These are phyloP conservation scores for Papilio helenus DNA, from an alignment of 1,140 invertebrate genomes.

Conservation along the genomic window DNA sequence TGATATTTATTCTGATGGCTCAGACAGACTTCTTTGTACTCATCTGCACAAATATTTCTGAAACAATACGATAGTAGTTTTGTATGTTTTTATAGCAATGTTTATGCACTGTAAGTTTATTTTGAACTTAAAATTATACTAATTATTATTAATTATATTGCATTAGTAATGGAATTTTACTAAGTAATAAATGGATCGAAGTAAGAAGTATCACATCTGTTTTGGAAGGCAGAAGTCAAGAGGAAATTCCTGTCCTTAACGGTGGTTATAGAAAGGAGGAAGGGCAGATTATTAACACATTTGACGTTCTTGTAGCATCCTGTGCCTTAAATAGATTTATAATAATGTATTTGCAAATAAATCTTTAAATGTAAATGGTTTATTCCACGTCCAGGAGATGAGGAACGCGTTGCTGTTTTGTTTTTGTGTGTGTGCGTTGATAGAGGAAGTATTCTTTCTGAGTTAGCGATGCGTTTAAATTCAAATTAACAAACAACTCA, in stretches of 20 bases:
- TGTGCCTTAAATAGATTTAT: slow-evolving; percentile 19
- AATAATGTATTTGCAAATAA: neutral
- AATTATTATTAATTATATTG: neutral
- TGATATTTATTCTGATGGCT: slow-evolving; percentile 7
- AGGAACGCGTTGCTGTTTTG: too few relatives aligned
- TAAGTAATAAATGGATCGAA: neutral
- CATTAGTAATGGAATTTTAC: neutral
- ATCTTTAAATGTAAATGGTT: neutral
- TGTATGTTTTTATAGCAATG: neutral
- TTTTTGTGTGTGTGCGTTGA: too few relatives aligned
- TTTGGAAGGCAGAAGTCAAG: slow-evolving; percentile 7
- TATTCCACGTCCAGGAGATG: too few relatives aligned
- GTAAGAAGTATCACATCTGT: neutral
- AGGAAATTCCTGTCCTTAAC: slow-evolving; percentile 32
- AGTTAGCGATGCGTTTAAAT: too few relatives aligned
- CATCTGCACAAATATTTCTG: neutral
- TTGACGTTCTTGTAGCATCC: slow-evolving; percentile 5
- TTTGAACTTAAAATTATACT: too few relatives aligned
- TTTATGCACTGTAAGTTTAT: too few relatives aligned
- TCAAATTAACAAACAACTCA: too few relatives aligned
- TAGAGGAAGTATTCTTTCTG: too few relatives aligned
- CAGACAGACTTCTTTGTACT: neutral
- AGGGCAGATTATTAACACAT: slow-evolving; percentile 6
- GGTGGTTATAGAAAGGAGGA: slow-evolving; percentile 31
- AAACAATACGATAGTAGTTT: neutral